Percentiles rank a stretch among this genome's conserved stretches.
phyloP scores from a whole-genome alignment of 2,113 vertebrate genomes.

The Smithornis capensis region DNA sequence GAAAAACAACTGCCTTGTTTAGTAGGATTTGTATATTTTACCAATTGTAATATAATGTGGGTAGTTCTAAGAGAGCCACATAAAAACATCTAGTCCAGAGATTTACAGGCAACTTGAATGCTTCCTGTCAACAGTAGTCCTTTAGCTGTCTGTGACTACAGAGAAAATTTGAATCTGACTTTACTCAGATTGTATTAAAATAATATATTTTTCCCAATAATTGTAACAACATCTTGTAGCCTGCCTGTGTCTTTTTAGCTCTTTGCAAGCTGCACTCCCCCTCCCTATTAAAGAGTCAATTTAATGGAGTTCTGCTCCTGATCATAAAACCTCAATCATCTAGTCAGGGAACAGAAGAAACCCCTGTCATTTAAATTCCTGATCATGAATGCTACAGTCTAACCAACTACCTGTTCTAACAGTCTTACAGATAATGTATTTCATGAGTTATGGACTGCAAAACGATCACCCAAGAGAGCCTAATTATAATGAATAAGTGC shows the following conservation, averaged over 20 bases:
- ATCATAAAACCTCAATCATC: not conserved
- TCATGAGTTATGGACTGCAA: not conserved
- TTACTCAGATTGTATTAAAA: not conserved
- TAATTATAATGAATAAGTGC: not conserved
- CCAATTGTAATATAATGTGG: accelerated
- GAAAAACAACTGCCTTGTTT: not conserved
- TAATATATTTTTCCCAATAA: not conserved
- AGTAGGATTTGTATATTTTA: not conserved
- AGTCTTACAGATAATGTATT: not conserved
- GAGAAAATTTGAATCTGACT: not conserved
- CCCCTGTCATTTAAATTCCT: not conserved
- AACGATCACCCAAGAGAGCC: not conserved
- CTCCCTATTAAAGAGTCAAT: not conserved
- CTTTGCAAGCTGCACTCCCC: not conserved
- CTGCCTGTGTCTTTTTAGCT: not conserved
- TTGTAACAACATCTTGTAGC: not conserved
- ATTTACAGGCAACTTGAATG: not conserved
- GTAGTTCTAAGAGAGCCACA: not conserved
- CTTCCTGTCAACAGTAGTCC: not conserved
- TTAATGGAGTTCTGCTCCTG: not conserved
- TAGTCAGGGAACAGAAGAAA: not conserved
- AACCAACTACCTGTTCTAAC: not conserved
- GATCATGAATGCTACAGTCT: not conserved
- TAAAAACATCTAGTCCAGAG: not conserved
- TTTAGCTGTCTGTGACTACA: not conserved